Evolutionary conservation across 2,113 vertebrate species (phyloP).

Genomic region (Rafetus swinhoei): DNA sequence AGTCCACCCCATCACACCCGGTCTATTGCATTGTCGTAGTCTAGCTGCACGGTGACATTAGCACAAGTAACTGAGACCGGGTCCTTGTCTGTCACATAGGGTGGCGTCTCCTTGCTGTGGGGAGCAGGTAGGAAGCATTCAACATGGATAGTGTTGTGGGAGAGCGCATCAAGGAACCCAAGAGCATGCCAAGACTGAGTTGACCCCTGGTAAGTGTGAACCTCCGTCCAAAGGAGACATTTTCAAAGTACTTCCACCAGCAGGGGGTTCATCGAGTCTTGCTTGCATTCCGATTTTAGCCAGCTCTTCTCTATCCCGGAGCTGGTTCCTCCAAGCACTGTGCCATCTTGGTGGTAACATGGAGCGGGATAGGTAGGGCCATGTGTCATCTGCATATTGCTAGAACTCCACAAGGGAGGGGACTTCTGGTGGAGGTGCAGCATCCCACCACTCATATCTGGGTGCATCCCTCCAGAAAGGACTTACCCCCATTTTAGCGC

Average conservation of each 20-base stretch:
- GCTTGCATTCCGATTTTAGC: not conserved
- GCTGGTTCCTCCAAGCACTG: not conserved
- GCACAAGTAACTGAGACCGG: not conserved
- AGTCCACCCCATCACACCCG: too few relatives aligned
- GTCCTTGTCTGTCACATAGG: too few relatives aligned
- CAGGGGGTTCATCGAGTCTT: not conserved
- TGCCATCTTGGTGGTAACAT: not conserved
- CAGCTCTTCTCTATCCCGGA: not conserved
- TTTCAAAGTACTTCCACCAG: not conserved
- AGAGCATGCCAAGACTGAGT: not conserved
- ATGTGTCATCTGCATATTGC: not conserved
- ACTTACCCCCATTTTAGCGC: not conserved
- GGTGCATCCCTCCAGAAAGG: not conserved
- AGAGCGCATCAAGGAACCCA: not conserved
- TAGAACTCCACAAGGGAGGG: not conserved
- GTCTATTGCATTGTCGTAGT: not conserved
- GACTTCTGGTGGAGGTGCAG: not conserved
- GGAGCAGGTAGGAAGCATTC: not conserved
- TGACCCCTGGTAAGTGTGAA: not conserved
- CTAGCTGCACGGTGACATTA: not conserved
- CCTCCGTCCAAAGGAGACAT: not conserved
- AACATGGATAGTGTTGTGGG: not conserved
- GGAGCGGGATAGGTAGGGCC: not conserved
- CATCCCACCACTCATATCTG: not conserved
- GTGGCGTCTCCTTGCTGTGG: not conserved